These are phyloP conservation scores for Paradisaea rubra DNA, from an alignment of 2,113 vertebrate genomes.

Conservation along the genomic window DNA sequence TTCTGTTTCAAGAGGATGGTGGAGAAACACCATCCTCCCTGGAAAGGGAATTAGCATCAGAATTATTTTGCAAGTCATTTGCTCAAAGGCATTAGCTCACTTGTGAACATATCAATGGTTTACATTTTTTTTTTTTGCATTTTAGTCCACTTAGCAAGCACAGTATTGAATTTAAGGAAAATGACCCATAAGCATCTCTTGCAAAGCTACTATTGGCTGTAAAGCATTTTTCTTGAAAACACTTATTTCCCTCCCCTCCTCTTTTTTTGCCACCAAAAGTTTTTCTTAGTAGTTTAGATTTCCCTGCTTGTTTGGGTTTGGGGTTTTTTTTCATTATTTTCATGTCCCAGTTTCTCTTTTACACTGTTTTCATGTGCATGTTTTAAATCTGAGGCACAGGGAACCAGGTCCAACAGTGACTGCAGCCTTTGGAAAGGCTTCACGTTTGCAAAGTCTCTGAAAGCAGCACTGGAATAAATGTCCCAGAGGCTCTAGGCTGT, in stretches of 20 bases:
- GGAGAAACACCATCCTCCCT: background rate
- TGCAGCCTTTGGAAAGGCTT: background rate
- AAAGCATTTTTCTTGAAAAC: background rate
- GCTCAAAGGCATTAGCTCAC: background rate
- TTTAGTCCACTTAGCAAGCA: background rate
- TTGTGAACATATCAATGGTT: background rate
- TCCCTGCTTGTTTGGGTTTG: background rate
- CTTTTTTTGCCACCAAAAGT: background rate
- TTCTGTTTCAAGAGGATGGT: background rate
- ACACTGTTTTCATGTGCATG: background rate
- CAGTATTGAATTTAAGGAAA: background rate
- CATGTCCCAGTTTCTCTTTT: background rate
- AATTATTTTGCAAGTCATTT: background rate
- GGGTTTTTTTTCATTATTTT: background rate
- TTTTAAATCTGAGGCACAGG: background rate
- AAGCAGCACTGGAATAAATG: background rate
- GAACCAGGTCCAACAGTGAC: background rate
- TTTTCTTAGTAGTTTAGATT: background rate
- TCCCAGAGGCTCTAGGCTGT: background rate
- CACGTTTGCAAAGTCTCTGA: background rate
- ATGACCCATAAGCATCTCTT: background rate
- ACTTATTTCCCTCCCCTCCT: accelerated
- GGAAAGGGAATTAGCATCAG: background rate
- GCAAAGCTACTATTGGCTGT: background rate
- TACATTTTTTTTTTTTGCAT: background rate